phyloP scores from a whole-genome alignment of 2,113 vertebrate species.

The Perca fluviatilis region DNA sequence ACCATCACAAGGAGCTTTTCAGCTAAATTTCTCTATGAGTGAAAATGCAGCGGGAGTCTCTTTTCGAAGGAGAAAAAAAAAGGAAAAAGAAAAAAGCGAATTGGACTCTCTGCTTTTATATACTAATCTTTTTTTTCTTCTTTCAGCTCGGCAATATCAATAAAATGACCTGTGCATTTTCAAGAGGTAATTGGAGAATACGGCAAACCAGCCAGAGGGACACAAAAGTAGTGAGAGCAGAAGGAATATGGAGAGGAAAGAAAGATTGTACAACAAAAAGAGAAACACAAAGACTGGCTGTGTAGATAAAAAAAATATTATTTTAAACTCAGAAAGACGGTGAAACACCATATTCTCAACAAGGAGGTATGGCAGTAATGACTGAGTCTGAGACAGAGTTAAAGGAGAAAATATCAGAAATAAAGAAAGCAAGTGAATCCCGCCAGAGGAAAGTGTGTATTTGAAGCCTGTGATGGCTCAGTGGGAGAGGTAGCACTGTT shows the following conservation, averaged over 20 bases:
- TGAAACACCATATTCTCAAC: constrained; percentile 36
- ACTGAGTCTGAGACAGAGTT: constrained; percentile 25
- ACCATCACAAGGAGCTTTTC: constrained; percentile 58
- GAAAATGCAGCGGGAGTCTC: constrained; percentile 41
- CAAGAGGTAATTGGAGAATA: constrained; percentile 68
- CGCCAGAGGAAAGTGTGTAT: constrained; percentile 28
- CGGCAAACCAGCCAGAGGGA: constrained; percentile 46
- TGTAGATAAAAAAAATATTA: constrained; percentile 43
- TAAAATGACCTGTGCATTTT: constrained; percentile 71
- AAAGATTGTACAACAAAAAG: constrained; percentile 19
- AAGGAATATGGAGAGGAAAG: constrained; percentile 28
- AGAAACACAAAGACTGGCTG: constrained; percentile 24
- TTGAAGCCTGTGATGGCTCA: constrained; percentile 31
- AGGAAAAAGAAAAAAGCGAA: constrained; percentile 44
- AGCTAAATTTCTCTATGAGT: constrained; percentile 47
- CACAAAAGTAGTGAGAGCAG: constrained; percentile 35
- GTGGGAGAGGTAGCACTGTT: neutral
- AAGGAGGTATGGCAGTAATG: constrained; percentile 32
- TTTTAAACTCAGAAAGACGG: constrained; percentile 29
- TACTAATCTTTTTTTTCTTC: constrained; percentile 35
- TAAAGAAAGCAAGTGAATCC: constrained; percentile 15
- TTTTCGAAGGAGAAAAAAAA: constrained; percentile 35
- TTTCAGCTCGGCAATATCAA: constrained; percentile 63
- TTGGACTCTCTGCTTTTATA: constrained; percentile 60
- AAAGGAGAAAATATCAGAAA: constrained; percentile 19